Percentiles rank a stretch among this genome's conserved stretches.
Conservation (phyloP, 2,797 vertebrate species). For the Catostomus latipinnis region DNA sequence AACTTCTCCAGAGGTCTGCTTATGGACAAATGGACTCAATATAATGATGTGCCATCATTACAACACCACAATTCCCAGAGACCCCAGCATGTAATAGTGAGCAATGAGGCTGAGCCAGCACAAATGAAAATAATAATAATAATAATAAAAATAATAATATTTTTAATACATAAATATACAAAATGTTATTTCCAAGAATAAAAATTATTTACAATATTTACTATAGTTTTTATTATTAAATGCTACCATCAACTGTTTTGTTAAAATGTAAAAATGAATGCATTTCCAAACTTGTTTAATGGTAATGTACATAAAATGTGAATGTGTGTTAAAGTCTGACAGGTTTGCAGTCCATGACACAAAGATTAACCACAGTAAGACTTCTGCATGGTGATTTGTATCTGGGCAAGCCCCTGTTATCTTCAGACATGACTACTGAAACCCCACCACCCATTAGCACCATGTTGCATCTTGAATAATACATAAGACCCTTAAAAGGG, state of each 20-base stretch:
- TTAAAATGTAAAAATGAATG: too few species aligned
- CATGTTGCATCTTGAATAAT: constrained; percentile 12
- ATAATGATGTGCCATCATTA: background rate
- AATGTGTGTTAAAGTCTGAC: background rate
- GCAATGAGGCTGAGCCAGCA: background rate
- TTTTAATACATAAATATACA: too few species aligned
- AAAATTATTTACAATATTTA: too few species aligned
- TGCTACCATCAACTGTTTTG: too few species aligned
- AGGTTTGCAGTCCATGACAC: background rate
- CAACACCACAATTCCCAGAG: constrained; percentile 37
- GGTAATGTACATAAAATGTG: background rate
- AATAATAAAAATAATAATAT: too few species aligned
- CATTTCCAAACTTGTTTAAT: too few species aligned
- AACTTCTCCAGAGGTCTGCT: constrained; percentile 17
- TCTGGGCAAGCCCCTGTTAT: background rate
- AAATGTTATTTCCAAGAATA: too few species aligned
- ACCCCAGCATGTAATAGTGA: constrained; percentile 3
- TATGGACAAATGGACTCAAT: constrained; percentile 8
- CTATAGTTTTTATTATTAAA: too few species aligned
- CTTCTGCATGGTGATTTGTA: background rate
- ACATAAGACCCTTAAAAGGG: background rate
- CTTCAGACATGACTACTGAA: background rate
- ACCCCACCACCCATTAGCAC: background rate
- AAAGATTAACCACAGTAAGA: background rate
- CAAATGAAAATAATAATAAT: background rate